Percentiles rank a stretch among this genome's conserved stretches.
phyloP scores from a whole-genome alignment of 2,113 vertebrate genomes.

The Boulengeromyrus knoepffleri region DNA sequence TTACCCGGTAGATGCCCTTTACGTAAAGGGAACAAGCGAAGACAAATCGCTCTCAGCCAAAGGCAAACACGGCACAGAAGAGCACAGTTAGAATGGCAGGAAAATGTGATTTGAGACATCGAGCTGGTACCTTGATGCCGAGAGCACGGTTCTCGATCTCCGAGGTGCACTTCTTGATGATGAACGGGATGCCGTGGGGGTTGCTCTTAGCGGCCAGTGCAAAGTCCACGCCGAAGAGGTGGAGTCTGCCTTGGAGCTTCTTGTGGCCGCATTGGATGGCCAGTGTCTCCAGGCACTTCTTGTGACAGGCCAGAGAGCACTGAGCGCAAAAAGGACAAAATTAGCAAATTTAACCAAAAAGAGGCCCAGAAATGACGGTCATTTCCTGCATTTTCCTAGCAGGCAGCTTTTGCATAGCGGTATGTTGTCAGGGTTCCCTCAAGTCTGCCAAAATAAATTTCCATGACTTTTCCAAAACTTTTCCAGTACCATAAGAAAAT shows the following conservation, averaged over 20 bases:
- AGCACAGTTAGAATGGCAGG: too few species aligned
- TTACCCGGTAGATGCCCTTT: conserved; percentile 94
- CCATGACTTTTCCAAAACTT: too few species aligned
- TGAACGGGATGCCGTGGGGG: conserved; percentile 85
- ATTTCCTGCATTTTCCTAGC: background rate
- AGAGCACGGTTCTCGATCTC: conserved; percentile 92
- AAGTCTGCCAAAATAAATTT: too few species aligned
- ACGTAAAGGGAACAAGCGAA: background rate
- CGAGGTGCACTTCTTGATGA: conserved; percentile 92
- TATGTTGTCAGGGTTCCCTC: too few species aligned
- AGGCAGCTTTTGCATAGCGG: background rate
- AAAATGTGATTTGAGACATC: background rate
- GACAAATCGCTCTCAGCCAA: background rate
- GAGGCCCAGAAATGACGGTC: too few species aligned
- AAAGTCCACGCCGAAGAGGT: conserved; percentile 92
- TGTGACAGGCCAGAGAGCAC: conserved; percentile 94
- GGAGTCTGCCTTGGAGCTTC: conserved; percentile 86
- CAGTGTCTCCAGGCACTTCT: conserved; percentile 93
- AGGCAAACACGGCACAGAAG: background rate
- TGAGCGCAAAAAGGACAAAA: conserved; percentile 40
- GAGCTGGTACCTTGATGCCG: conserved; percentile 74
- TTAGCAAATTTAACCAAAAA: background rate
- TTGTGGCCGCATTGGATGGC: conserved; percentile 96
- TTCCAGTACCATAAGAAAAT: too few species aligned
- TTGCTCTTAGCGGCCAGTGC: conserved; percentile 76